Evolutionary conservation across 2,797 vertebrate genomes (phyloP), one percentile per base, ranked within the genome.

Genomic region (Craterocephalus amniculus): DNA sequence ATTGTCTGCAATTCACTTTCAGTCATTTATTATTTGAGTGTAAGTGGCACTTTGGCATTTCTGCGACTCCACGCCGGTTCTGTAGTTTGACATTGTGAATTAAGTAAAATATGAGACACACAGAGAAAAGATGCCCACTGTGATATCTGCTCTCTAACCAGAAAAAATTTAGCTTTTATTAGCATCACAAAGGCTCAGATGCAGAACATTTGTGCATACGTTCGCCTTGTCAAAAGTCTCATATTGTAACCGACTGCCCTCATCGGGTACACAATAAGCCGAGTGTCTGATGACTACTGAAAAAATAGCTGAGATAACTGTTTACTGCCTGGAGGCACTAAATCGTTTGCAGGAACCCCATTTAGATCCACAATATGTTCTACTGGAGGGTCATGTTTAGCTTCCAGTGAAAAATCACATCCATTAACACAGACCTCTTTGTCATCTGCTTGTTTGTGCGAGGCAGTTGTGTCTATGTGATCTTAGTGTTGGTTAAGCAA

Each of bases 241-340:
- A 51, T 31, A 78, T 32, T 56, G 3, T 22, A 55, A 67, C 34
- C 32, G 52, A 4, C 51, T 34, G 9, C 58, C 52, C 4, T 57
- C 31, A 31, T 56, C 43, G 26, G 79, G 4, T 56, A 2, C 9
- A 57, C 48, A 78, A 58, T 69, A 16, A 63, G 13, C 14, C 3
- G 18, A 36, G 56, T 72, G 55, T 76, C 74, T 64, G 58, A 73
- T 48, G 38, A 68, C 8, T 58, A 45, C 72, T 67, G 18, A 54
- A 57, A 74, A 45, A 66, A 52, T 6, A 0, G 20, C 2, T 12
- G 1, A 66, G 22, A 79, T 35, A n/a, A 29, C 52, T 3, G 14
- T 22, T 35, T 18, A 16, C 22, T 31, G 26, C 27, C 27, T 59
- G 0, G 1, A 52, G 43, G 26, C 6, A 5, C 2, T 49, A 9